Conservation (phyloP, 2,797 vertebrate genomes). For the Coracias cyanogaster region DNA sequence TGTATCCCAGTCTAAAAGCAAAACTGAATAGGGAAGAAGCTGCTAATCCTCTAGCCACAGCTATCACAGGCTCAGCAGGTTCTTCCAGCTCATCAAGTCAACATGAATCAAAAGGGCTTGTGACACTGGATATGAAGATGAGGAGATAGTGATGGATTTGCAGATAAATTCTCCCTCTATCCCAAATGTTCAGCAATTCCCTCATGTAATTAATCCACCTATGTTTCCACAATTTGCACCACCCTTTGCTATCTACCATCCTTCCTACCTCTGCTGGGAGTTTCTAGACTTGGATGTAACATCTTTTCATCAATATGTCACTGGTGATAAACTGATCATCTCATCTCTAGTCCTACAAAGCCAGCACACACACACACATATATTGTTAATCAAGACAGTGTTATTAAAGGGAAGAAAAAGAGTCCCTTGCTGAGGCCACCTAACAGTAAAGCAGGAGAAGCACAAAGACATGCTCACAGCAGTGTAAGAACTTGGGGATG, state of each 20-base stretch:
- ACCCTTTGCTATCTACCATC: not conserved
- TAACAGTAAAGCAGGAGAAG: not conserved
- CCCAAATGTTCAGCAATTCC: not conserved
- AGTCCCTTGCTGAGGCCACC: not conserved
- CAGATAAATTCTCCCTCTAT: not conserved
- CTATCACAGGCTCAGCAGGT: slow-evolving; percentile 61
- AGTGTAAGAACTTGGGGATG: not conserved
- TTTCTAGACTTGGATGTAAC: not conserved
- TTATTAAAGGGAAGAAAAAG: not conserved
- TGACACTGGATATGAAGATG: not conserved
- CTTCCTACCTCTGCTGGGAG: not conserved
- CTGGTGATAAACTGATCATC: not conserved
- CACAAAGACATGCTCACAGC: not conserved
- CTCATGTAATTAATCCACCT: not conserved
- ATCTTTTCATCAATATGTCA: not conserved
- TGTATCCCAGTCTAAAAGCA: slow-evolving; percentile 31
- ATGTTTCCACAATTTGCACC: not conserved
- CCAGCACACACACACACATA: not conserved
- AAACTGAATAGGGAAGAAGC: slow-evolving; percentile 12
- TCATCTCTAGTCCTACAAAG: not conserved
- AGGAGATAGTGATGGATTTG: slow-evolving; percentile 2
- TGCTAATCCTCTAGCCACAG: slow-evolving; percentile 46
- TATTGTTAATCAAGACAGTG: not conserved
- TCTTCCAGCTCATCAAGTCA: slow-evolving; percentile 48
- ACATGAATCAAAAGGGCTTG: not conserved